Evolutionary conservation across 2,113 vertebrate genomes (phyloP).

Genomic region (Carettochelys insculpta): DNA sequence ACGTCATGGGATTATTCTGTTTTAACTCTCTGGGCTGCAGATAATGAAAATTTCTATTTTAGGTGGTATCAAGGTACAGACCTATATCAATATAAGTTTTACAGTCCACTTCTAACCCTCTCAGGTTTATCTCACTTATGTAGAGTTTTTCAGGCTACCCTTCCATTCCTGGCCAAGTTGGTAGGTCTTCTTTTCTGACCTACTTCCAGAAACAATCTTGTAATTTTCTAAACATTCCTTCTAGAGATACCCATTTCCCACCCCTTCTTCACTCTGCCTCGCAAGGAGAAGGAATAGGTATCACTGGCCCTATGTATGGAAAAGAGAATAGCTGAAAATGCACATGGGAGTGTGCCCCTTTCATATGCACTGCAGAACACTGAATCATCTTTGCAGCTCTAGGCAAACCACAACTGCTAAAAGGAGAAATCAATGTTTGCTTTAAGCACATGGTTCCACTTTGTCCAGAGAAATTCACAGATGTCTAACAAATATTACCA

Average conservation of each 20-base stretch:
- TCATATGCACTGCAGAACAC: accelerated
- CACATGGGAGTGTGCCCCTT: neutral
- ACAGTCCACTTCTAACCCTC: neutral
- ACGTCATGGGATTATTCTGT: neutral
- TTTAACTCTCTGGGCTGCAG: accelerated
- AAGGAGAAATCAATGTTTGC: neutral
- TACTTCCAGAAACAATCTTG: neutral
- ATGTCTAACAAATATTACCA: neutral
- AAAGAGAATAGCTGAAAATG: accelerated
- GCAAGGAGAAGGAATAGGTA: accelerated
- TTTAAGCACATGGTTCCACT: no score
- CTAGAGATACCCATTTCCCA: accelerated
- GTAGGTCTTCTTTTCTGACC: neutral
- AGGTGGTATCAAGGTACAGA: accelerated
- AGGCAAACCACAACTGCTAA: accelerated
- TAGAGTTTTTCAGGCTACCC: accelerated
- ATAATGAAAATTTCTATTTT: neutral
- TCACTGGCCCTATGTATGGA: accelerated
- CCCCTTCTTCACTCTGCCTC: accelerated
- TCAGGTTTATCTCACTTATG: accelerated
- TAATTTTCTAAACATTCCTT: neutral
- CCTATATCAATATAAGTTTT: neutral
- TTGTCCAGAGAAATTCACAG: neutral
- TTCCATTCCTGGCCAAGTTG: accelerated
- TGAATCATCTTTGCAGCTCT: accelerated